Evolutionary conservation across 2,888 invertebrate genomes (phyloP).

Genomic region (Megaustenia siamemsis): DNA sequence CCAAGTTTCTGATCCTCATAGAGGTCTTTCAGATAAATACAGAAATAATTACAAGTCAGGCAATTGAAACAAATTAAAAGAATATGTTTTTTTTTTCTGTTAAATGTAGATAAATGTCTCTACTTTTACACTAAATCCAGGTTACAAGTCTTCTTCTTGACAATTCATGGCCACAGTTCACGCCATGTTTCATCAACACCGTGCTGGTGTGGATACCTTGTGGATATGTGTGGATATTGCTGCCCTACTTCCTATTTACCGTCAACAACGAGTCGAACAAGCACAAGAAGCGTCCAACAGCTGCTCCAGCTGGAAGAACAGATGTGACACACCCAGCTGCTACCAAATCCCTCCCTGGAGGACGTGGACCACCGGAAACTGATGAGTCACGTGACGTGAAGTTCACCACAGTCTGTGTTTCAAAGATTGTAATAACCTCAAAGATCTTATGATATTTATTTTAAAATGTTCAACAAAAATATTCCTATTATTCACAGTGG

Average conservation of each 20-base stretch:
- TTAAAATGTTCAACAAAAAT: no score
- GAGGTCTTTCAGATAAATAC: no score
- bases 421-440: constrained; percentile 20
- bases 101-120: no score
- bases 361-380: not conserved
- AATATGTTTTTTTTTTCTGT: not conserved
- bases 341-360: not conserved
- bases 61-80: not conserved
- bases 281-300: not conserved
- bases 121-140: constrained; percentile 55
- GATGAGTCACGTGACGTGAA: not conserved
- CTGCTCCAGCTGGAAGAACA: no score
- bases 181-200: constrained; percentile 94
- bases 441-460: no score
- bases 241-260: constrained; percentile 82
- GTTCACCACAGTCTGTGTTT: constrained; percentile 16
- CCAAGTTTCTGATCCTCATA: no score
- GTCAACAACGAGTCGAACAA: constrained; percentile 43
- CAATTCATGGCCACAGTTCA: constrained; percentile 85
- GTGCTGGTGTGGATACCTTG: constrained; percentile 94
- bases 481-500: no score
- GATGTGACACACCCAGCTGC: not conserved
- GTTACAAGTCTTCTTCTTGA: constrained; percentile 65
- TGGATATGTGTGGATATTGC: constrained; percentile 89
- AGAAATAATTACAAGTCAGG: no score